Conservation (phyloP, 1,140 invertebrate genomes). For the Triops longicaudatus region DNA sequence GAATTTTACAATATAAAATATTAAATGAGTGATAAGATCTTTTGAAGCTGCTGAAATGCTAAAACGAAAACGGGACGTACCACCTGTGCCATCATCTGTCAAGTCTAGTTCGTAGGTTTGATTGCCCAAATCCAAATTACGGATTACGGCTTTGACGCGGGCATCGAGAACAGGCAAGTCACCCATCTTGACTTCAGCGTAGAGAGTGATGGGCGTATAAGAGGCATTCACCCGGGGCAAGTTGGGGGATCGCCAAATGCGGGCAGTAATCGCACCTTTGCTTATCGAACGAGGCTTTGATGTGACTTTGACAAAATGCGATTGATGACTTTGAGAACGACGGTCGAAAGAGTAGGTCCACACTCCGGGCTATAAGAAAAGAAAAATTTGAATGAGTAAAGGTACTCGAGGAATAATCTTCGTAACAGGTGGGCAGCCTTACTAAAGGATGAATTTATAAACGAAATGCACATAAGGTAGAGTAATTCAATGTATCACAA, state of each 20-base stretch:
- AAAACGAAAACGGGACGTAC: slow-evolving; percentile 34
- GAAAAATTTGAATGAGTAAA: slow-evolving; percentile 19
- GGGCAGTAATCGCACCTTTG: slow-evolving; percentile 22
- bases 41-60: background rate
- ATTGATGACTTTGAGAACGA: slow-evolving; percentile 48
- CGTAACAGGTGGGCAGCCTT: background rate
- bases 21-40: background rate
- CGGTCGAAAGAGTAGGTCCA: slow-evolving; percentile 51
- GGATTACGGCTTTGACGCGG: slow-evolving; percentile 42
- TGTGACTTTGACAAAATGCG: slow-evolving; percentile 45
- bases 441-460: background rate
- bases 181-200: slow-evolving; percentile 43
- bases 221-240: slow-evolving; percentile 40
- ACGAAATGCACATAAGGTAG: background rate
- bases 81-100: slow-evolving; percentile 51
- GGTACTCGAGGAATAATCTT: background rate
- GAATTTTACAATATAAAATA: slow-evolving; percentile 29
- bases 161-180: slow-evolving; percentile 45
- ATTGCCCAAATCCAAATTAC: slow-evolving; percentile 38
- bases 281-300: slow-evolving; percentile 29
- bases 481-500: background rate
- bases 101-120: slow-evolving; percentile 44
- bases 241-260: slow-evolving; percentile 23
- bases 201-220: slow-evolving; percentile 41
- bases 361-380: slow-evolving; percentile 43